A percentile compares a stretch with the other conserved stretches of the same genome.
Evolutionary conservation across 2,113 vertebrate genomes (phyloP).

Genomic region (Sporophila hypoxantha): DNA sequence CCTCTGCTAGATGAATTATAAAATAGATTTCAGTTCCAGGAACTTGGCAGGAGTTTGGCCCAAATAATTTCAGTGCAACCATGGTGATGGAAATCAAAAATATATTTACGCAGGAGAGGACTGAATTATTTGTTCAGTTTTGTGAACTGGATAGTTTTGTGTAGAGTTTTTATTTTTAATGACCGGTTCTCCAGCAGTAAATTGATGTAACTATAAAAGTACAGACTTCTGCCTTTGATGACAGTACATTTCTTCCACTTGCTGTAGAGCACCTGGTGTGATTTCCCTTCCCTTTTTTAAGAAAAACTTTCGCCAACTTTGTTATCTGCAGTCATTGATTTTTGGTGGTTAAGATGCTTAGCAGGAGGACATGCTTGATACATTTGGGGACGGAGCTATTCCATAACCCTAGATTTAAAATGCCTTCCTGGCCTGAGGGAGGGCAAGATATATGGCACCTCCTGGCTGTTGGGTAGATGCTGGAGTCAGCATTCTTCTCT

Average conservation of each 20-base stretch:
- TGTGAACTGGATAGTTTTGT: background rate
- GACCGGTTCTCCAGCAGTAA: background rate
- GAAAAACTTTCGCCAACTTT: background rate
- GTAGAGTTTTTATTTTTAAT: background rate
- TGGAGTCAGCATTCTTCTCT: background rate
- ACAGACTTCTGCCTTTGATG: background rate
- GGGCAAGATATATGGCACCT: rapidly evolving
- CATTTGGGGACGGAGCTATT: background rate
- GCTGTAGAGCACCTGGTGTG: background rate
- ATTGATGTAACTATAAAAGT: background rate
- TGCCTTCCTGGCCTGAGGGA: background rate
- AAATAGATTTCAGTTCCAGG: background rate
- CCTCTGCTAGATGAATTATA: background rate
- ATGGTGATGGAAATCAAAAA: background rate
- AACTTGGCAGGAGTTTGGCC: background rate
- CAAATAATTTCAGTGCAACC: background rate
- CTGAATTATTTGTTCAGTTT: background rate
- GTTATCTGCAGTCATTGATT: background rate
- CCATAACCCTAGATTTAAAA: background rate
- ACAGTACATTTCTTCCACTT: background rate
- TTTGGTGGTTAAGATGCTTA: background rate
- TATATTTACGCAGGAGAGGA: background rate
- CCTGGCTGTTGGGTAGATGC: background rate
- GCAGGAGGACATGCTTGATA: background rate
- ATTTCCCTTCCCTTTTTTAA: background rate